Conservation (phyloP, 1,140 invertebrate genomes). For the Tetramorium parvispinum region DNA sequence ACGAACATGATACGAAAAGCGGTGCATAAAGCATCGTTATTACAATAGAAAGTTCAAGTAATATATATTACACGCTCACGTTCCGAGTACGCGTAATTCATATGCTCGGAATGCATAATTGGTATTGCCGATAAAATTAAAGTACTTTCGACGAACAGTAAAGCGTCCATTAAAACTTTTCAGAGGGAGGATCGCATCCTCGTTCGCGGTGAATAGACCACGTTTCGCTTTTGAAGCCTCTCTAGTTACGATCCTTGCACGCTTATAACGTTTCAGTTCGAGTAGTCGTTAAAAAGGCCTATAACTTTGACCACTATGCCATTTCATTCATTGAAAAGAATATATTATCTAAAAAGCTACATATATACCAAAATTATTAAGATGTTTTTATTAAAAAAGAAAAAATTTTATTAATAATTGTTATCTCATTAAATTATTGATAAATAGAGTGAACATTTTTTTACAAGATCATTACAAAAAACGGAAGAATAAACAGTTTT, state of each 20-base stretch:
- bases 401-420: neutral
- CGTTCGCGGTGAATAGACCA: constrained; percentile 56
- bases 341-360: neutral
- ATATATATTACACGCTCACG: constrained; percentile 45
- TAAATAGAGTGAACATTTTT: neutral
- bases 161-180: constrained; percentile 72
- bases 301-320: neutral
- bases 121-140: constrained; percentile 70
- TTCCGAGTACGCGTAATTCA: constrained; percentile 62
- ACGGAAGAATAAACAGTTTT: neutral
- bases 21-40: constrained; percentile 49
- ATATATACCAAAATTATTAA: neutral
- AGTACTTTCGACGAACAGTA: constrained; percentile 65
- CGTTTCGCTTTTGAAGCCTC: constrained; percentile 52
- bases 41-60: constrained; percentile 48
- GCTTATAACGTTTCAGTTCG: constrained; percentile 33
- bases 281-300: constrained; percentile 27
- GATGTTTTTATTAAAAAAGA: neutral
- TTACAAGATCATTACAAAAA: neutral
- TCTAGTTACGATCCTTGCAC: constrained; percentile 48
- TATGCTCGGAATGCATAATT: constrained; percentile 66
- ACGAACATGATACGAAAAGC: constrained; percentile 50
- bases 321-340: neutral
- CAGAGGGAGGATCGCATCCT: constrained; percentile 31
- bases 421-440: neutral